Evolutionary conservation across 2,113 vertebrate species (phyloP).

Genomic region (Pardalotus punctatus): DNA sequence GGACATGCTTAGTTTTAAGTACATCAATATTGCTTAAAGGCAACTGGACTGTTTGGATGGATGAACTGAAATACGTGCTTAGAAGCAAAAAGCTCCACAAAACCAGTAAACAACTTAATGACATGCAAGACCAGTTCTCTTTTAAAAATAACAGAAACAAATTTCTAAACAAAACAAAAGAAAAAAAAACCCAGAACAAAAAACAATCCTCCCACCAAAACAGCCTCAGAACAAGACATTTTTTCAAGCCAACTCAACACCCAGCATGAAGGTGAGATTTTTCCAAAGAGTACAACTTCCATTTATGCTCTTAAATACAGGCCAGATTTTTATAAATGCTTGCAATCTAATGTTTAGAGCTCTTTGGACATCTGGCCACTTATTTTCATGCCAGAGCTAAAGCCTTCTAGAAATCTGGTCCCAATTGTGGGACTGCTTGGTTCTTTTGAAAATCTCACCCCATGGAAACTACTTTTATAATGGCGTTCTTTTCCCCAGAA

Average conservation of each 20-base stretch:
- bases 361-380: constrained; percentile 52
- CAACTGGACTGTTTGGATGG: neutral
- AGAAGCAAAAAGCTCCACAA: neutral
- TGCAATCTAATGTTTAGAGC: constrained; percentile 6
- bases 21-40: neutral
- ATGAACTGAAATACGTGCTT: neutral
- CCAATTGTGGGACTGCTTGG: neutral
- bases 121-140: neutral
- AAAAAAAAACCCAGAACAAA: neutral
- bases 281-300: constrained; percentile 13
- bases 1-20: neutral
- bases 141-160: neutral
- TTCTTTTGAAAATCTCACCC: constrained; percentile 17
- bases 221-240: neutral
- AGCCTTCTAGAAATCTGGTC: constrained; percentile 49
- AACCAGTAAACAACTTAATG: neutral
- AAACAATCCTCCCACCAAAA: neutral
- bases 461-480: constrained; percentile 20
- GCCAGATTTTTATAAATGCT: constrained; percentile 47
- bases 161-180: neutral
- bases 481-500: neutral
- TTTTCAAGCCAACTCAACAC: neutral
- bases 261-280: neutral
- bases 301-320: constrained; percentile 29
- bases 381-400: constrained; percentile 37